Conservation (phyloP, 92 coral and sea anemone species). For the Chrysogorgia sp. region DNA sequence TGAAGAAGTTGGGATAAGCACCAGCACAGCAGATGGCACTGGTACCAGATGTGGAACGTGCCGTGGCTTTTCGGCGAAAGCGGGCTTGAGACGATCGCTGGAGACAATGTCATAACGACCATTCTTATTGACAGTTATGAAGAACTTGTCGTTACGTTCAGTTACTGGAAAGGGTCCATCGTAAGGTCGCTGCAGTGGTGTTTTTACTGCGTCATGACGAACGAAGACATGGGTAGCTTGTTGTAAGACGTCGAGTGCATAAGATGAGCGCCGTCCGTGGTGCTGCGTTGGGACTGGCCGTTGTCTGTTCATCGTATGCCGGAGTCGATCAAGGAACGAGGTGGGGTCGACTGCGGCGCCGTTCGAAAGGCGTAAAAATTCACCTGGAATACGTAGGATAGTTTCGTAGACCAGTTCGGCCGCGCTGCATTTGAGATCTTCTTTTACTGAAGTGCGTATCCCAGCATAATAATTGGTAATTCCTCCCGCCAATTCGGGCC, state of each 20-base stretch:
- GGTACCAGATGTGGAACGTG: no score
- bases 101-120: no score
- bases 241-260: not conserved
- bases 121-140: no score
- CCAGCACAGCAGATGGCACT: no score
- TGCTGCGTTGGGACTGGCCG: not conserved
- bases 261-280: not conserved
- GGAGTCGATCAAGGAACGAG: conserved; percentile 38
- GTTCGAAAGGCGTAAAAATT: conserved; percentile 18
- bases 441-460: conserved; percentile 38
- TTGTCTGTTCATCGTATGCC: conserved; percentile 28
- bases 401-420: conserved; percentile 52
- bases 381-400: conserved; percentile 50
- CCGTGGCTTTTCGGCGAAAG: no score
- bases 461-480: conserved; percentile 21
- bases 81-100: no score
- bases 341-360: conserved; percentile 38
- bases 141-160: no score
- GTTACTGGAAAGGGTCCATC: no score
- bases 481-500: no score
- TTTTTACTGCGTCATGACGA: conserved; percentile 5
- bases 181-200: no score
- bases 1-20: no score
- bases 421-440: conserved; percentile 40
- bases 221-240: conserved; percentile 22